Base-by-base conservation (phyloP, 1,140 invertebrate genomes). In the Heliconius hewitsoni region DNA sequence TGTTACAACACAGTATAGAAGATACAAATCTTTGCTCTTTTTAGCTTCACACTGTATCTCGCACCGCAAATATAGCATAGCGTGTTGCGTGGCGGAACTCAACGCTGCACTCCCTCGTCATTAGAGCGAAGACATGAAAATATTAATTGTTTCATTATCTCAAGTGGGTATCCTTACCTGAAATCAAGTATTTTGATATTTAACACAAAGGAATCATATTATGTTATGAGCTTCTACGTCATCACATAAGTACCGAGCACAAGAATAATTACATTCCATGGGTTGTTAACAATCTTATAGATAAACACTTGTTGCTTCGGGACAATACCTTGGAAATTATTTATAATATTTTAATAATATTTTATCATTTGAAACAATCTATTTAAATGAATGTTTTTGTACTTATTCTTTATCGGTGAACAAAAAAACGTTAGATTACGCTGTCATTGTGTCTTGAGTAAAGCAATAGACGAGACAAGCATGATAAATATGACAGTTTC, bases 301-400 rank as follows among this genome's bases (percentile, higher is more conserved):
- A 77, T 77, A 77, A 77, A 71, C 37, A 70, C 39, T 55, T 52
- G 70, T 77, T 52, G 34, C 30, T 23, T 55, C 76, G 70, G 76
- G 76, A 77, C 76, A 77, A 72, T 71, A 72, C 76, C 76, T 66
- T 8, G 27, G 1, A 76, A 4, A 13, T 66, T 27, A 27, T 23
- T 66, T 66, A 30, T 30, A 30, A 66, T 30, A 66, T 13, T 66
- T 66, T 66, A 27, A 30, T 27, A 11, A 2, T 9, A 0, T 1
- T 23, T 66, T 30, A 66, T 30, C 27, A 16, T 66, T 66, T 66
- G 23, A 30, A 66, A 30, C 9, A 66, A 27, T 66, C 60, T 66
- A 66, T 16, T 27, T 66, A 30, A 66, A 30, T 66, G 13, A 4
- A 30, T 5, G 60, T 11, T 27, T 30, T 5, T 66, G 23, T 66